Evolutionary conservation across 1,140 invertebrate species (phyloP).

Genomic region (Pteromalus puparum): DNA sequence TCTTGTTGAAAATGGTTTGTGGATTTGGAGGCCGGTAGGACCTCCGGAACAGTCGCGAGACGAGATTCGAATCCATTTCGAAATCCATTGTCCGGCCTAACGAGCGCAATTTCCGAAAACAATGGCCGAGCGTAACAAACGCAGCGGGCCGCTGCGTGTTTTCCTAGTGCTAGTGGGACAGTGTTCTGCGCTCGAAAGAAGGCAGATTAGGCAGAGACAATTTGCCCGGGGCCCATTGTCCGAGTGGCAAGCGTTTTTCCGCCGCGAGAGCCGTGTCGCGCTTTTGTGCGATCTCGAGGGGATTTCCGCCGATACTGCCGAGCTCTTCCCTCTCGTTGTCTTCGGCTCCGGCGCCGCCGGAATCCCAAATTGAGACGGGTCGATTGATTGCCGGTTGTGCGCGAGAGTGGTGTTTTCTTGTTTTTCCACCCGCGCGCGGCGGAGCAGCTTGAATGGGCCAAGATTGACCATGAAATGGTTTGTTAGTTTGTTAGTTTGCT

Average conservation of each 20-base stretch:
- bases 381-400: background rate
- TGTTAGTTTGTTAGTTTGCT: no score
- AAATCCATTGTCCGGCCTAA: slow-evolving; percentile 59
- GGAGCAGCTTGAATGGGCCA: background rate
- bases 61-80: background rate
- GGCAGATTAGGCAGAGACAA: slow-evolving; percentile 47
- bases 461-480: background rate
- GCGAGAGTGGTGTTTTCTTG: no score
- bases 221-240: slow-evolving; percentile 36
- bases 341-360: no score
- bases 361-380: background rate
- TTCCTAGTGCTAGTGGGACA: slow-evolving; percentile 17
- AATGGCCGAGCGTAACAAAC: slow-evolving; percentile 51
- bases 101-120: slow-evolving; percentile 61
- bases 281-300: slow-evolving; percentile 31
- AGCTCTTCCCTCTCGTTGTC: no score
- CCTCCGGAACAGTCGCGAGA: slow-evolving; percentile 54
- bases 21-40: no score
- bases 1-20: no score
- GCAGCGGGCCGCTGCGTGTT: slow-evolving; percentile 9
- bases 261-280: slow-evolving; percentile 23
- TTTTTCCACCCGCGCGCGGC: no score
- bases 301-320: slow-evolving; percentile 3
- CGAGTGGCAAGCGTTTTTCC: slow-evolving; percentile 39
- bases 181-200: no score